A percentile compares a stretch with the other conserved stretches of the same genome.
Evolutionary conservation across 2,113 vertebrate species (phyloP).

Genomic region (Boleophthalmus pectinirostris): DNA sequence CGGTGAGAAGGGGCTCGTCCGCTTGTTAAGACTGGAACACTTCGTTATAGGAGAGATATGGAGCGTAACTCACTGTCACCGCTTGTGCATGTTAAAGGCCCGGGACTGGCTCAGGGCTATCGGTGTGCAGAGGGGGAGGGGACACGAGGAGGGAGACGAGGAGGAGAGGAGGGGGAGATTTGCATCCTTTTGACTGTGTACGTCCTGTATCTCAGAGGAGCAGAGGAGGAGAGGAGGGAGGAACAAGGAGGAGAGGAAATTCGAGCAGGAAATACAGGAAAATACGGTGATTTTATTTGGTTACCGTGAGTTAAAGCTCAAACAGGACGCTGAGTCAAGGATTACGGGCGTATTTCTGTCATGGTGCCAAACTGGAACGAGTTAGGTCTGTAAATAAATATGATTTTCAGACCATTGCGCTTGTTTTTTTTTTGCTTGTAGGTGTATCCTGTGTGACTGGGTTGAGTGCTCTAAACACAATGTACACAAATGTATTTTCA

Average conservation of each 20-base stretch:
- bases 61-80: constrained; percentile 72
- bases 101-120: constrained; percentile 71
- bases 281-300: constrained; percentile 24
- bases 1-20: constrained; percentile 48
- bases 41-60: constrained; percentile 57
- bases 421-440: too few species aligned
- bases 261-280: not conserved
- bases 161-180: constrained; percentile 67
- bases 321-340: constrained; percentile 4
- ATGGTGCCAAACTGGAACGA: not conserved
- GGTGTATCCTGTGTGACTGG: not conserved
- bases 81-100: constrained; percentile 74
- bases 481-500: too few species aligned
- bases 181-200: constrained; percentile 78
- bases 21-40: constrained; percentile 70
- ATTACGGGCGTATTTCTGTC: not conserved
- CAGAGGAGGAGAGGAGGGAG: constrained; percentile 41
- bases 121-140: constrained; percentile 70
- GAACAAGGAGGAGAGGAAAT: constrained; percentile 23
- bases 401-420: not conserved
- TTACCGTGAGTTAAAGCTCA: not conserved
- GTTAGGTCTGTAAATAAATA: not conserved
- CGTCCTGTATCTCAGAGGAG: constrained; percentile 65
- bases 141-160: too few species aligned
- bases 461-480: too few species aligned